These are phyloP conservation scores for Dendrophyllia cribrosa DNA, from an alignment of 64 coral and sea anemone genomes.

Conservation along the genomic window DNA sequence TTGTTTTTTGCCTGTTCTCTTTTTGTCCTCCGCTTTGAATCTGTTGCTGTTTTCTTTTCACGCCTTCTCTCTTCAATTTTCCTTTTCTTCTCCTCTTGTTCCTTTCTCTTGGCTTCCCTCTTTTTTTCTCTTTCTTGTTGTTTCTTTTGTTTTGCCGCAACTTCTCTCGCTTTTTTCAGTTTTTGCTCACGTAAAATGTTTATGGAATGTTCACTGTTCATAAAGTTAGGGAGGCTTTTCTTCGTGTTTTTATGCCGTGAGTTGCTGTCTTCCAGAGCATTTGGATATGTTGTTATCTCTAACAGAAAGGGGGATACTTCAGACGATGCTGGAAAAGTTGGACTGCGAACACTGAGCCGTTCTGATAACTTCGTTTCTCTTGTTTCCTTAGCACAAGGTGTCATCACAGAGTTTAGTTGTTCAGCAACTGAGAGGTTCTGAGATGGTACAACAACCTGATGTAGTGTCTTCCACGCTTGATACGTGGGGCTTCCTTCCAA, in stretches of 20 bases:
- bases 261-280: constrained; percentile 20
- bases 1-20: not conserved
- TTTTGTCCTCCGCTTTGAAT: not conserved
- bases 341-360: too few species aligned
- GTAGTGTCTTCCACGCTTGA: constrained; percentile 21
- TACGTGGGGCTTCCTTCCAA: constrained; percentile 41
- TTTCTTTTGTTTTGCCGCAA: constrained; percentile 51
- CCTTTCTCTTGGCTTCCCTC: not conserved
- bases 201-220: constrained; percentile 41
- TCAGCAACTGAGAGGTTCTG: not conserved
- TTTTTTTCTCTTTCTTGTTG: constrained; percentile 12
- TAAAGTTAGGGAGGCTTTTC: constrained; percentile 34
- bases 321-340: not conserved
- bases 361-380: too few species aligned
- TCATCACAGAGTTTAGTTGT: too few species aligned
- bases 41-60: not conserved
- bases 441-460: not conserved
- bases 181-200: constrained; percentile 46
- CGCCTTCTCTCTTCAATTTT: not conserved
- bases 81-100: constrained; percentile 17
- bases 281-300: constrained; percentile 6
- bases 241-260: not conserved
- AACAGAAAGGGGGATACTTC: not conserved
- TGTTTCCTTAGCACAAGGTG: too few species aligned
- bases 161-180: constrained; percentile 63